Evolutionary conservation across 2,888 invertebrate genomes (phyloP), one percentile per base, ranked within the genome.

Genomic region (Chydorus sphaericus): DNA sequence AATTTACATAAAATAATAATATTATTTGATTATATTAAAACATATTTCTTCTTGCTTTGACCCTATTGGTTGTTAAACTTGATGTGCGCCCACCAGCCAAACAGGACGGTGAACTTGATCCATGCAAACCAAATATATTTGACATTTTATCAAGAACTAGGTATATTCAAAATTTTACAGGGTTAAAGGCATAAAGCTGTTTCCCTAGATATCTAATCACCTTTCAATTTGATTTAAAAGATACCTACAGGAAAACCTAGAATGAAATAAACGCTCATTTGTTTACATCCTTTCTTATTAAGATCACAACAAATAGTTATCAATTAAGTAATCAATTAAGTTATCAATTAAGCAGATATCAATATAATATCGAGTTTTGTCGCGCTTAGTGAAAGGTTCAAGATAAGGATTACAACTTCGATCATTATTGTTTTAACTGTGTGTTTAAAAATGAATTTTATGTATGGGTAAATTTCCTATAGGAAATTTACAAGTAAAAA

Each of bases 321-420:
- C 44, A 83, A 88, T 61, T 97, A 96, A 96, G 79, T 89, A 67
- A 77, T 82, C 56, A 91, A 90, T n/a, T n/a, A n/a, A n/a, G n/a
- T n/a, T n/a, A n/a, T n/a, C n/a, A n/a, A n/a, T n/a, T n/a, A n/a
- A n/a, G n/a, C n/a, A n/a, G n/a, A n/a, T n/a, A n/a, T n/a, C n/a
- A n/a, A n/a, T n/a, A n/a, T n/a, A n/a, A n/a, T n/a, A n/a, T n/a
- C n/a, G n/a, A n/a, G n/a, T n/a, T n/a, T n/a, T n/a, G n/a, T n/a
- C n/a, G n/a, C n/a, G n/a, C n/a, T n/a, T n/a, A n/a, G n/a, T n/a
- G n/a, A n/a, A n/a, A n/a, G n/a, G n/a, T n/a, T n/a, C n/a, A n/a
- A n/a, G n/a, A n/a, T n/a, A n/a, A n/a, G n/a, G n/a, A n/a, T n/a
- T n/a, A n/a, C n/a, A n/a, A n/a, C n/a, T n/a, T n/a, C n/a, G n/a